Percentiles rank a stretch among this genome's conserved stretches.
phyloP scores from a whole-genome alignment of 2,797 vertebrate species.

The Manis pentadactyla region DNA sequence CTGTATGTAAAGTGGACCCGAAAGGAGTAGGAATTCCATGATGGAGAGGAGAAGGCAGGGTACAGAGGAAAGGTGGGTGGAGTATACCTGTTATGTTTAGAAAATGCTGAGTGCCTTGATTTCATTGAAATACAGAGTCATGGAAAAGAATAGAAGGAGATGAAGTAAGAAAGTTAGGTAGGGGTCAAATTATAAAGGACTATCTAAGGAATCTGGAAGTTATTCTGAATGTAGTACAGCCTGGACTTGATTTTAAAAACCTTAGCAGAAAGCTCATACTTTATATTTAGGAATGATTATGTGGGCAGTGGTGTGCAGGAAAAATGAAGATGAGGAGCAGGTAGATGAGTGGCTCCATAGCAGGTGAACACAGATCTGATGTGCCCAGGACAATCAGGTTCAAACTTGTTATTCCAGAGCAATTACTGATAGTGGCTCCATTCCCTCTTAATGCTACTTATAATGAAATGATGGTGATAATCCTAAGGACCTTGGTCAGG shows the following conservation, averaged over 20 bases:
- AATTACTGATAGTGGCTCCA: neutral
- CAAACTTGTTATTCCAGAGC: neutral
- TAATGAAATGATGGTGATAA: neutral
- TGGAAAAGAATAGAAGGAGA: neutral
- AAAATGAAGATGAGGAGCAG: neutral
- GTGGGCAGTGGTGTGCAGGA: neutral
- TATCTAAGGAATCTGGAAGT: neutral
- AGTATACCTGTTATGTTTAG: neutral
- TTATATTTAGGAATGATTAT: neutral
- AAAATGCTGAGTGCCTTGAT: neutral
- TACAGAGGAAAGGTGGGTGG: neutral
- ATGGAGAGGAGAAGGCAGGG: neutral
- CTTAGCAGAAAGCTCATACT: neutral
- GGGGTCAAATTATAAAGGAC: neutral
- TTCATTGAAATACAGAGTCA: neutral
- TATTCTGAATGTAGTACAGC: neutral
- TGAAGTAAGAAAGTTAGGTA: neutral
- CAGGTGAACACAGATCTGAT: neutral
- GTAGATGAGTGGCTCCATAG: neutral
- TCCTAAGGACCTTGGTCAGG: neutral
- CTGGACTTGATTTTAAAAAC: constrained; percentile 3
- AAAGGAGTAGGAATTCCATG: neutral
- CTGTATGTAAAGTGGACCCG: neutral
- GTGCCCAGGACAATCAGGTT: neutral
- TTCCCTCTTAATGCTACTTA: neutral